These are phyloP conservation scores for Sander vitreus DNA, from an alignment of 2,113 vertebrate species.

Conservation along the genomic window DNA sequence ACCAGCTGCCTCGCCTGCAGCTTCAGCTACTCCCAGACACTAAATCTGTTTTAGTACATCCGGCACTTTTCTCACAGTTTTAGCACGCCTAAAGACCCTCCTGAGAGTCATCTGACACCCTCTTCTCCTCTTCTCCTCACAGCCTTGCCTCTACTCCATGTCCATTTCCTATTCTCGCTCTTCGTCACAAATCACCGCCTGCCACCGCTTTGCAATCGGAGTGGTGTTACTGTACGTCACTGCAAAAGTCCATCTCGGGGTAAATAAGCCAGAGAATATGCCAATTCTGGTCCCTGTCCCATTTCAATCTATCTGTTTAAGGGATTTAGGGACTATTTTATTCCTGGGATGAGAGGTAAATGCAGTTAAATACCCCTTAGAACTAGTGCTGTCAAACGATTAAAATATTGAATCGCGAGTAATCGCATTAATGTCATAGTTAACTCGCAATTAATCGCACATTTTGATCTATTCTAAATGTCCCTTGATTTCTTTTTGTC, in stretches of 20 bases:
- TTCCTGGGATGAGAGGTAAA: not conserved
- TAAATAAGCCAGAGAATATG: not conserved
- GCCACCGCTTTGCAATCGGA: not conserved
- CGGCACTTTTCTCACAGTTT: not conserved
- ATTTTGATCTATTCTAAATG: too few species aligned
- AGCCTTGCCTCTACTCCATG: not conserved
- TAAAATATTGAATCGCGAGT: too few species aligned
- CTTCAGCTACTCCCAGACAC: not conserved
- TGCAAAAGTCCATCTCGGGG: not conserved
- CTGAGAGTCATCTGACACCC: not conserved
- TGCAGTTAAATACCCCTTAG: not conserved
- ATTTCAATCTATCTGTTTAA: not conserved
- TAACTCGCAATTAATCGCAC: too few species aligned
- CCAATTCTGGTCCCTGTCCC: not conserved
- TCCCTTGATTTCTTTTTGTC: too few species aligned
- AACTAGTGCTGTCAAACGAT: too few species aligned
- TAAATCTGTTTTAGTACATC: slow-evolving; percentile 7
- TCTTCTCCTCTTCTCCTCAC: not conserved
- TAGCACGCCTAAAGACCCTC: not conserved
- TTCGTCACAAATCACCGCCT: not conserved
- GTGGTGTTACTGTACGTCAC: not conserved
- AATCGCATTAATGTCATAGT: too few species aligned
- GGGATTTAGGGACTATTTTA: not conserved
- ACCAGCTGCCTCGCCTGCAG: slow-evolving; percentile 32
- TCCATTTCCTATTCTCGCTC: not conserved